Evolutionary conservation across 2,888 invertebrate species (phyloP), one percentile per base, ranked within the genome.

Genomic region (Rhaphigaster nebulosa): DNA sequence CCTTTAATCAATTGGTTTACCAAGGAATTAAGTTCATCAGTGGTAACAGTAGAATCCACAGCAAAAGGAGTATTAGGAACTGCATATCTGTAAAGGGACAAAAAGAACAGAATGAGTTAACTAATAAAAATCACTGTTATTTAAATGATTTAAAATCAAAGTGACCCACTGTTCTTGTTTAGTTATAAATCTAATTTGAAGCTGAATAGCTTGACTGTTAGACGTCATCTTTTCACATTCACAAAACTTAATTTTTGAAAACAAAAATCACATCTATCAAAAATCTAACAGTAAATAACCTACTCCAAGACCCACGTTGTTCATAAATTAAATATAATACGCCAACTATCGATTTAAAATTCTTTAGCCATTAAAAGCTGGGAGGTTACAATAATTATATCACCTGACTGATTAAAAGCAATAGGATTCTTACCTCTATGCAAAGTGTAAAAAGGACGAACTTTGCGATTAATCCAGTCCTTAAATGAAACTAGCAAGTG

Each of bases 21-120:
- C 90, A 98, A 94, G 50, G 95, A 95, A 93, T 97, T 98, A 23
- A 98, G 94, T 91, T 97, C 96, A 41, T 95, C 94, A 23, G 95
- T 94, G 88, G 96, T 95, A 8, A 97, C 95, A 92, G 95, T 95
- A 88, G 96, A 95, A 90, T 97, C 97, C 41, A 98, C 96, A 29
- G 98, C 97, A 93, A 97, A 96, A 0, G 98, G 97, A 92, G 95
- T 96, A 94, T 98, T 97, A 13, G 98, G 96, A 87, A 98, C 96
- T 15, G 98, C 97, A 95, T 96, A 98, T 92, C 98, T 98, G 93
- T 92, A 94, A 94, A 92, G 92, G 91, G 90, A 92, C 92, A 91
- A 89, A 87, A 91, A 91, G 45, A 18, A 29, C 0, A 29, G 15
- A 52, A 52, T 52, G 29, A 10, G 4, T 65, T 60, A 15, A 29